These are phyloP conservation scores for Scolanthus callimorphus DNA, from an alignment of 92 coral and sea anemone species.

Conservation along the genomic window DNA sequence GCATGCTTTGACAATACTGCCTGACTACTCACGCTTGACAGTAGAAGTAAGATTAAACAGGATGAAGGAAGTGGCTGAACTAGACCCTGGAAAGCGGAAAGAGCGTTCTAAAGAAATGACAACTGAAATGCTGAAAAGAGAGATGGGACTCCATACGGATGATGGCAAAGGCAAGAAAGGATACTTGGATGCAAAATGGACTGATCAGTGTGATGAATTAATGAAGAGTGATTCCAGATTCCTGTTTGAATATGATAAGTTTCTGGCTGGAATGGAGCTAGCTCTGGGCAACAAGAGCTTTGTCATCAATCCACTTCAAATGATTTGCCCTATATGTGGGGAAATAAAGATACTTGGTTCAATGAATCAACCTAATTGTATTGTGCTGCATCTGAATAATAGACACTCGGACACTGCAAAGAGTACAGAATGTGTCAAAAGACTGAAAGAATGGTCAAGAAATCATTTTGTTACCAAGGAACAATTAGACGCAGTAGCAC, in stretches of 20 bases:
- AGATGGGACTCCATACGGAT: conserved; percentile 51
- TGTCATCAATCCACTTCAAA: conserved; percentile 43
- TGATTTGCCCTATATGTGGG: conserved; percentile 38
- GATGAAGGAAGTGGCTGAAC: neutral
- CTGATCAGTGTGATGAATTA: conserved; percentile 27
- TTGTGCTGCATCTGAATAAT: conserved; percentile 37
- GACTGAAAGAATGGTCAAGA: conserved; percentile 41
- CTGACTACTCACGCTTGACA: conserved; percentile 27
- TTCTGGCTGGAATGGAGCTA: conserved; percentile 21
- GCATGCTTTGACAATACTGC: conserved; percentile 38
- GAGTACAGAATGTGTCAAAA: conserved; percentile 1
- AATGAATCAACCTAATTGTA: conserved; percentile 27
- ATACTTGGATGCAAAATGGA: conserved; percentile 50
- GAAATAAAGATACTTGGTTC: conserved; percentile 26
- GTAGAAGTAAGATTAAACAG: conserved; percentile 22
- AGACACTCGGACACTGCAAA: conserved; percentile 13
- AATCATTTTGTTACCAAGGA: conserved; percentile 45
- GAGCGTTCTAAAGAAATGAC: conserved; percentile 8
- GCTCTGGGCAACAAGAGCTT: conserved; percentile 26
- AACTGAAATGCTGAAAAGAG: conserved; percentile 34
- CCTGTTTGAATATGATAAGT: conserved; percentile 49
- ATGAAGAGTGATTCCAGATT: conserved; percentile 37
- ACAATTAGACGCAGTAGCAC: conserved; percentile 19
- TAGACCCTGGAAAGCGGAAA: neutral
- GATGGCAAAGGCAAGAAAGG: conserved; percentile 26